phyloP scores from a whole-genome alignment of 2,113 vertebrate species.

The Apteryx mantelli region DNA sequence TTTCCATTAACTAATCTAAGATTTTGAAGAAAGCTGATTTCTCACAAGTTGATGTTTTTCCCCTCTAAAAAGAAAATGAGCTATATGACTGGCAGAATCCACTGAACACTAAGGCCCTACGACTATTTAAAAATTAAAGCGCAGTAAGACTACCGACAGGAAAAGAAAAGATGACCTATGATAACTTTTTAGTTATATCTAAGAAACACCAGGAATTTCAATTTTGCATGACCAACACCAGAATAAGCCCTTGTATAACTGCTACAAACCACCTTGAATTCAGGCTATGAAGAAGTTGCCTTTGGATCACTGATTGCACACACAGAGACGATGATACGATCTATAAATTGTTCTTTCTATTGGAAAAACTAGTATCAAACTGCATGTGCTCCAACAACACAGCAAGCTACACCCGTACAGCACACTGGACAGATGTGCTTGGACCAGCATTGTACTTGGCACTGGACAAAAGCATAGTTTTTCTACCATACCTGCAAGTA shows the following conservation, averaged over 20 bases:
- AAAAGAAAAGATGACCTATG: neutral
- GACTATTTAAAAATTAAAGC: neutral
- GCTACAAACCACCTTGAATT: neutral
- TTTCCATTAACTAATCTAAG: neutral
- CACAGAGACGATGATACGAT: neutral
- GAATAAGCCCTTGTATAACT: neutral
- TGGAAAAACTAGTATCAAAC: neutral
- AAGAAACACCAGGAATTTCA: neutral
- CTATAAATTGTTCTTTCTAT: neutral
- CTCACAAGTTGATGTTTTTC: neutral
- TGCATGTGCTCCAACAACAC: neutral
- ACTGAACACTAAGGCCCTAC: neutral
- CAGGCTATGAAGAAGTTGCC: neutral
- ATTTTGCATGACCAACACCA: neutral
- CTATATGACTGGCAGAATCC: neutral
- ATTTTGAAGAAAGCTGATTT: neutral
- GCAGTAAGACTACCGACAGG: neutral
- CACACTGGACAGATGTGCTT: neutral
- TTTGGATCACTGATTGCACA: neutral
- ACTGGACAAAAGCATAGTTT: fast-evolving
- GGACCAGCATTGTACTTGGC: neutral
- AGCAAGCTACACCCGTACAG: neutral
- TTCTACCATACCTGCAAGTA: fast-evolving
- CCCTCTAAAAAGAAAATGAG: neutral
- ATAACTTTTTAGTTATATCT: neutral